Conservation (phyloP, 2,888 invertebrate species). For the Netelia virgata region DNA sequence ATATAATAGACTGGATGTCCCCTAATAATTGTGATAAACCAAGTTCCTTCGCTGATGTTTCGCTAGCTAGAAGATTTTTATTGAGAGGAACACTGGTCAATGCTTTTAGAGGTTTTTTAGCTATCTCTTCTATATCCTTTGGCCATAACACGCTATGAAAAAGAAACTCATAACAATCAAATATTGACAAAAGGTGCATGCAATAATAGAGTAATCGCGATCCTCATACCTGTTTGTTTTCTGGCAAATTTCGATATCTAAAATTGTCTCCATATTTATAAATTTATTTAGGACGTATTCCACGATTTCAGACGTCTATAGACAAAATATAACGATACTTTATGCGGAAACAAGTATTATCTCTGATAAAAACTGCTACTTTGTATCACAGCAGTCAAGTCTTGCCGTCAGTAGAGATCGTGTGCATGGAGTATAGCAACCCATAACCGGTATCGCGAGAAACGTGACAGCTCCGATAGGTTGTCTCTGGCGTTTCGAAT, state of each 20-base stretch:
- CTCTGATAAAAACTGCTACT: too few species aligned
- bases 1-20: conserved; percentile 80
- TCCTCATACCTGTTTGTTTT: conserved; percentile 77
- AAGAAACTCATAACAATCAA: conserved; percentile 20
- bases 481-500: too few species aligned
- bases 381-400: too few species aligned
- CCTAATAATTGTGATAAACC: conserved; percentile 68
- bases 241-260: conserved; percentile 82
- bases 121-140: conserved; percentile 71
- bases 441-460: too few species aligned
- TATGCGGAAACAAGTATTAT: too few species aligned
- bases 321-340: background rate
- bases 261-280: conserved; percentile 67
- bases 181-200: conserved; percentile 14
- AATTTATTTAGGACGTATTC: background rate
- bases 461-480: too few species aligned
- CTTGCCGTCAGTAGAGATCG: too few species aligned
- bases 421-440: too few species aligned
- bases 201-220: conserved; percentile 7
- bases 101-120: conserved; percentile 70
- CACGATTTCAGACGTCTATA: background rate
- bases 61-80: conserved; percentile 12
- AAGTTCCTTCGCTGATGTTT: conserved; percentile 54
- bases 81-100: conserved; percentile 35
- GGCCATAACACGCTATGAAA: conserved; percentile 70